Evolutionary conservation across 92 coral and sea anemone genomes (phyloP).

Genomic region (Palythoa grandis): DNA sequence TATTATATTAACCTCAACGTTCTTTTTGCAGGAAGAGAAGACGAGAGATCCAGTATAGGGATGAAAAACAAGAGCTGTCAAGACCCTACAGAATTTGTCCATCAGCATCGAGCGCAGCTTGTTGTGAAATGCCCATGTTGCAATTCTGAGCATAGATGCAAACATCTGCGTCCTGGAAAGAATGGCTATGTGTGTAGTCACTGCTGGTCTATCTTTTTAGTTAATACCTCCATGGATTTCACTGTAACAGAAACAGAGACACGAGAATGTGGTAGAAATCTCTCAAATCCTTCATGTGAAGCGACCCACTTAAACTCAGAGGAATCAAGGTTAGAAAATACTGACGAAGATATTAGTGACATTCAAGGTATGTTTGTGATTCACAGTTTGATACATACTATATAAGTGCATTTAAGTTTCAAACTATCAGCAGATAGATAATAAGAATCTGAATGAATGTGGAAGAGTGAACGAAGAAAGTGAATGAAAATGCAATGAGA

Average conservation of each 20-base stretch:
- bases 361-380: too few species aligned
- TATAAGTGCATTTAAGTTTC: too few species aligned
- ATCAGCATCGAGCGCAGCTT: slow-evolving; percentile 23
- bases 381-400: background rate
- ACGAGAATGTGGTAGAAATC: background rate
- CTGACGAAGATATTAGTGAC: background rate
- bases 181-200: slow-evolving; percentile 16
- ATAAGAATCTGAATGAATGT: too few species aligned
- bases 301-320: background rate
- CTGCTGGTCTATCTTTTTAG: slow-evolving; percentile 1
- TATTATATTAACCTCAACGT: too few species aligned
- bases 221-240: background rate
- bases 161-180: slow-evolving; percentile 5
- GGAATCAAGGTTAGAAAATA: background rate
- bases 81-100: slow-evolving; percentile 15
- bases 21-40: background rate
- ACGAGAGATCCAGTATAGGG: background rate
- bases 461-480: too few species aligned
- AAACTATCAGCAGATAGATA: too few species aligned
- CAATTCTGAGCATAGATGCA: slow-evolving; percentile 5
- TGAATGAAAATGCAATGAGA: too few species aligned
- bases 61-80: background rate
- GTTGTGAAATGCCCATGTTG: slow-evolving; percentile 20
- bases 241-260: background rate
- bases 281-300: background rate